These are phyloP conservation scores for Ceryle rudis DNA, from an alignment of 2,797 vertebrate genomes.

Conservation along the genomic window DNA sequence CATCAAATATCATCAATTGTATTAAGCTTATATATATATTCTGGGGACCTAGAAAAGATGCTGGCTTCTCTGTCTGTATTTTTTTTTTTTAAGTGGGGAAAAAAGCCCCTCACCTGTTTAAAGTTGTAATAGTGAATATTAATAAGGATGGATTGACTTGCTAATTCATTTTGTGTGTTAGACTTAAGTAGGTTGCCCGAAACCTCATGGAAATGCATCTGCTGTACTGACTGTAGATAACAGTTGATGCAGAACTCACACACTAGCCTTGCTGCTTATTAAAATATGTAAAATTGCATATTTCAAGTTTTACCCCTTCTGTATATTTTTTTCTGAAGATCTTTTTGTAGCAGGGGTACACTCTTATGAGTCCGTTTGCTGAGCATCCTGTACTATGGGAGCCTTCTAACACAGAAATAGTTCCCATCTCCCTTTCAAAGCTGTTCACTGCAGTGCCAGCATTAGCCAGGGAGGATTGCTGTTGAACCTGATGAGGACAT, in stretches of 20 bases:
- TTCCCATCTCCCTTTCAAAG: not conserved
- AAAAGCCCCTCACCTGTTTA: not conserved
- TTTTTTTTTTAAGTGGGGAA: not conserved
- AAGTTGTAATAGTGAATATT: not conserved
- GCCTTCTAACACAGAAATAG: not conserved
- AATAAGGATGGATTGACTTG: not conserved
- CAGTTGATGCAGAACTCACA: not conserved
- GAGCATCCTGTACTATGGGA: not conserved
- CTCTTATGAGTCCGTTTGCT: not conserved
- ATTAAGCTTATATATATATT: not conserved
- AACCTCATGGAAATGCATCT: not conserved
- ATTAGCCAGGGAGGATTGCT: not conserved
- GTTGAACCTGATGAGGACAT: not conserved
- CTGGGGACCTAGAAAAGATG: not conserved
- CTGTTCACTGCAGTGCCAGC: not conserved
- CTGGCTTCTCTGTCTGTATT: not conserved
- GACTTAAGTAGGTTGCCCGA: not conserved
- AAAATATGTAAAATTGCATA: not conserved
- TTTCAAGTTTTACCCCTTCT: not conserved
- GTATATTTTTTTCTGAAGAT: not conserved
- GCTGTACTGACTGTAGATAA: not conserved
- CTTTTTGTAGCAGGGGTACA: rapidly evolving
- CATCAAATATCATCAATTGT: not conserved
- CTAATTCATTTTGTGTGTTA: not conserved
- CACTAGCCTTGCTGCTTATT: not conserved